phyloP scores from a whole-genome alignment of 2,888 invertebrate species.

The Zeuzera pyrina region DNA sequence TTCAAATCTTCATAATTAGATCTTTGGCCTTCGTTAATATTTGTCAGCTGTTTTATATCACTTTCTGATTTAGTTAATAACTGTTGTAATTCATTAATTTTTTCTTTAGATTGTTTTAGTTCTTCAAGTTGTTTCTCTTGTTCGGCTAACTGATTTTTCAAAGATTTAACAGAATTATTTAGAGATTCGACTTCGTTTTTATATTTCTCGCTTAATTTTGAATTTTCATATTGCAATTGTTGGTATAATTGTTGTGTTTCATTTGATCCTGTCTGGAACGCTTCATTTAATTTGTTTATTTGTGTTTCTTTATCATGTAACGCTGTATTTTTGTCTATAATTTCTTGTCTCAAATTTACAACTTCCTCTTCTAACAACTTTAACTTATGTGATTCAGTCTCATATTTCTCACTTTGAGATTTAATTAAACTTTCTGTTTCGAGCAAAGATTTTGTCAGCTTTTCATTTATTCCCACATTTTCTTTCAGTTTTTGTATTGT shows the following conservation, averaged over 20 bases:
- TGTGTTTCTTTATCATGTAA: constrained; percentile 42
- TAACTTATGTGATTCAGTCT: constrained; percentile 34
- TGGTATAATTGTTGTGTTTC: constrained; percentile 43
- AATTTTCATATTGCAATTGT: constrained; percentile 44
- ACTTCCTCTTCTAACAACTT: constrained; percentile 40
- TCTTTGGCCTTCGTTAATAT: constrained; percentile 63
- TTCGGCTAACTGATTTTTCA: constrained; percentile 39
- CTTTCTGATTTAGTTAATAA: constrained; percentile 54
- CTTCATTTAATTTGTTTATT: constrained; percentile 35
- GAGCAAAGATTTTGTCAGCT: constrained; percentile 35
- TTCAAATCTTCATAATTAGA: constrained; percentile 62
- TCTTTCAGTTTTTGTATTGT: constrained; percentile 36
- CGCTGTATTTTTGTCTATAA: constrained; percentile 30
- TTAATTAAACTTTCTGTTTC: constrained; percentile 49
- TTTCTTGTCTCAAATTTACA: constrained; percentile 33
- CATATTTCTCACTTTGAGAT: constrained; percentile 35
- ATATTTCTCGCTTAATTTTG: constrained; percentile 43
- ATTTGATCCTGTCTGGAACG: constrained; percentile 35
- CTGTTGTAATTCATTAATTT: constrained; percentile 49
- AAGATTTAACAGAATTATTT: constrained; percentile 36
- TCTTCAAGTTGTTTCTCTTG: constrained; percentile 47
- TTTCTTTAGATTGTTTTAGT: constrained; percentile 45
- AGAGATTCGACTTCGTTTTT: constrained; percentile 50
- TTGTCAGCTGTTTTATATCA: constrained; percentile 55
- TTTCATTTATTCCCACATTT: constrained; percentile 25